Base-by-base conservation (phyloP, 2,888 invertebrate species). In the Drosophila mimetica region DNA sequence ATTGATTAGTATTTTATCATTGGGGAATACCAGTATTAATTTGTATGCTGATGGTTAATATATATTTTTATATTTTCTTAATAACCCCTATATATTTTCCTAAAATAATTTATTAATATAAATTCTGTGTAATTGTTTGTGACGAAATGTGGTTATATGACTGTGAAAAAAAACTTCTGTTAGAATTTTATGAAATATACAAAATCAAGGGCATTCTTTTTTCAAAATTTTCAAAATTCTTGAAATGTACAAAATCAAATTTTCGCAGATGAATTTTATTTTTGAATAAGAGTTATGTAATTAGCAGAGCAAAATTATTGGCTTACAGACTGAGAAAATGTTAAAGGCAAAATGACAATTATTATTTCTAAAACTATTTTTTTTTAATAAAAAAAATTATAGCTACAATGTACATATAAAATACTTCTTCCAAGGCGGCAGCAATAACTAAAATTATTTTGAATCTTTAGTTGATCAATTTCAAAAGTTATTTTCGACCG, bases 301-400 rank as follows among this genome's bases (percentile, higher is more conserved):
- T 60, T 60, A 61, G 60, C 60, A 57, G 59, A 57, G 59, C 42
- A 32, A 42, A 59, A 59, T 16, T 41, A 57, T 55, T 59, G 39
- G 57, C 58, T 57, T 41, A 54, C 57, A 59, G 59, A 59, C 59
- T 59, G 59, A 54, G 36, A 58, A 58, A 59, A 55, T 42, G 59
- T 44, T 59, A 59, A 59, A 34, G 18, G 53, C 53, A 18, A 16
- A 28, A 36, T 25, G 25, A 36, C 4, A 55, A 55, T 14, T 25
- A 18, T 36, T 18, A 18, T 11, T 4, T n/a, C 25, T 52, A 36
- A 25, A 18, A 18, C n/a, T 55, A 55, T 36, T n/a, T 3, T 37
- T 14, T 9, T 18, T 16, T 37, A 13, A 20, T 3, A 36, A 44
- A 58, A 20, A 44, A 44, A 44, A 18, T 14, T 9, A 20, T 42